These are phyloP conservation scores for Paraescarpia echinospica DNA, from an alignment of 1,140 invertebrate species.

Conservation along the genomic window DNA sequence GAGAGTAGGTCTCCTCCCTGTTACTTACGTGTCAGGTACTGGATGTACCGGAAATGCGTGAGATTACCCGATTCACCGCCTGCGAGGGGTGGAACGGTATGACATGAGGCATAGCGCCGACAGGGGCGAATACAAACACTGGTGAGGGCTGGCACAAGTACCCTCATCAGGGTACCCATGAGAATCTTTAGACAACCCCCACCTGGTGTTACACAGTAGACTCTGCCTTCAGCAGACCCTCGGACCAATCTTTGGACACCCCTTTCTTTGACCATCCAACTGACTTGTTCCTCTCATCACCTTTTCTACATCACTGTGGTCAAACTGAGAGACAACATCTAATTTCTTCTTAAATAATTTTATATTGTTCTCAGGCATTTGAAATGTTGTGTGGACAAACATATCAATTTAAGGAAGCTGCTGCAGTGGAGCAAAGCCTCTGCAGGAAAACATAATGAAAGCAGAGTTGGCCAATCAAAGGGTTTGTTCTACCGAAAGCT, in stretches of 20 bases:
- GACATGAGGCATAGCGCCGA: not conserved
- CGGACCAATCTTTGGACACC: not conserved
- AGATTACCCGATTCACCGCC: conserved; percentile 9
- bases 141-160: not conserved
- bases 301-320: not conserved
- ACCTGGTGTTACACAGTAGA: not conserved
- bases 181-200: not conserved
- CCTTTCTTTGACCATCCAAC: not conserved
- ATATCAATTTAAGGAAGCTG: not conserved
- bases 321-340: not conserved
- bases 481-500: no score
- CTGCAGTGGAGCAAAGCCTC: not conserved
- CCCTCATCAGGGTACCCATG: not conserved
- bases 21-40: conserved; percentile 26
- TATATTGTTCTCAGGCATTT: not conserved
- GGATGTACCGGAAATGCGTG: conserved; percentile 24
- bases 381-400: not conserved
- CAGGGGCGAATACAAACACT: no score
- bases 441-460: no score
- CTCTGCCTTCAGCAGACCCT: not conserved
- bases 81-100: not conserved
- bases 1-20: not conserved
- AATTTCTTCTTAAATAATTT: not conserved
- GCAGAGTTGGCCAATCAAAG: not conserved
- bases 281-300: not conserved